Percentiles rank a stretch among this genome's conserved stretches.
Conservation (phyloP, 2,888 invertebrate species). For the Melanchra persicariae region DNA sequence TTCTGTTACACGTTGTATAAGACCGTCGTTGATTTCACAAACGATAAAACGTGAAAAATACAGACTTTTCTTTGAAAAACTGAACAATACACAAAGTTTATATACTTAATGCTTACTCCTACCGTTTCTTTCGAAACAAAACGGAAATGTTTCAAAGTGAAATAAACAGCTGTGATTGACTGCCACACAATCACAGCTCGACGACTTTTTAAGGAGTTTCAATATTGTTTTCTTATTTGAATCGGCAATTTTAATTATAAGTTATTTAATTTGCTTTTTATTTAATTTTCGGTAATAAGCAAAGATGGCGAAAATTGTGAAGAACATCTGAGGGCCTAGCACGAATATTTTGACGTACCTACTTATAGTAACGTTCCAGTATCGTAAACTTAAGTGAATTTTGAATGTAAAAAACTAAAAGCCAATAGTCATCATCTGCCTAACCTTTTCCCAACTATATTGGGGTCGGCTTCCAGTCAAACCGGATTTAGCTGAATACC, state of each 20-base stretch:
- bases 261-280: not conserved
- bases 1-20: not conserved
- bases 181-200: slow-evolving; percentile 60
- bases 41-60: slow-evolving; percentile 37
- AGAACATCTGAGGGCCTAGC: too few relatives aligned
- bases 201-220: slow-evolving; percentile 31
- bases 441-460: too few relatives aligned
- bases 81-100: slow-evolving; percentile 17
- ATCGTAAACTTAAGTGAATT: too few relatives aligned
- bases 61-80: slow-evolving; percentile 14
- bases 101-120: slow-evolving; percentile 37
- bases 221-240: slow-evolving; percentile 29
- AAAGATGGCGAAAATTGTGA: too few relatives aligned
- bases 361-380: too few relatives aligned
- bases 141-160: slow-evolving; percentile 40
- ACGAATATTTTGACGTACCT: too few relatives aligned
- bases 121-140: slow-evolving; percentile 19
- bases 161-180: slow-evolving; percentile 65
- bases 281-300: too few relatives aligned
- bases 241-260: not conserved
- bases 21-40: slow-evolving; percentile 8
- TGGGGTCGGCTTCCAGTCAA: too few relatives aligned
- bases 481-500: too few relatives aligned
- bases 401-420: too few relatives aligned
- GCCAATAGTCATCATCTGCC: too few relatives aligned